Base-by-base conservation (phyloP, 2,113 vertebrate genomes). In the Donacobius atricapilla region DNA sequence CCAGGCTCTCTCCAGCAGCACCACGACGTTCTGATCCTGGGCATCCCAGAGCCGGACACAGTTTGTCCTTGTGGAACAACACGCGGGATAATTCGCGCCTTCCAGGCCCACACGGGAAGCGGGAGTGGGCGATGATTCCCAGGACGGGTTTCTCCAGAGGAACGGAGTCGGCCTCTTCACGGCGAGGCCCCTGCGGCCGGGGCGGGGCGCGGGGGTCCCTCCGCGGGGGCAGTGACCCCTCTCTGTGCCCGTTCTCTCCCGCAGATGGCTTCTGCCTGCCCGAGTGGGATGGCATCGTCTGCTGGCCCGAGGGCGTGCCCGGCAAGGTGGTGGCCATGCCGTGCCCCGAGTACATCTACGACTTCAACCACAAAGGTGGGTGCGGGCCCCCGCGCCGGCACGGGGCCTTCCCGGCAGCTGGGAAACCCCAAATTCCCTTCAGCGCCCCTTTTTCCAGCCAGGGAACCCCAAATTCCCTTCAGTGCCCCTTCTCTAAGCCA, bases 341-440 rank as follows among this genome's bases (percentile, higher is more conserved):
- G 2, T 99, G 99, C 94, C 99, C 99, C 0, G 98, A 99, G 35
- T 99, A 99, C 88, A 99, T 99, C 97, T 98, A 99, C 18, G 99
- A 99, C 97, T 99, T 99, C 98, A 99, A 99, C 97, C 99, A 99
- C 85, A 98, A 98, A 98, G 99, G 99, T 99, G 96, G 8, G 53
- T 61, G 23, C 0, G 63, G 19, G 44, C 42, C n/a, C n/a, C n/a
- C n/a, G n/a, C n/a, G n/a, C n/a, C n/a, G n/a, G n/a, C n/a, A n/a
- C n/a, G n/a, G n/a, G n/a, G n/a, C n/a, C n/a, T n/a, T n/a, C n/a
- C n/a, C n/a, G n/a, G n/a, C n/a, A n/a, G n/a, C n/a, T n/a, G n/a
- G n/a, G n/a, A n/a, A n/a, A n/a, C n/a, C n/a, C n/a, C n/a, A n/a
- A n/a, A n/a, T n/a, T n/a, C n/a, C n/a, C n/a, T n/a, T n/a, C n/a